Evolutionary conservation across 1,140 invertebrate genomes (phyloP).

Genomic region (Dinothrombium tinctorium): DNA sequence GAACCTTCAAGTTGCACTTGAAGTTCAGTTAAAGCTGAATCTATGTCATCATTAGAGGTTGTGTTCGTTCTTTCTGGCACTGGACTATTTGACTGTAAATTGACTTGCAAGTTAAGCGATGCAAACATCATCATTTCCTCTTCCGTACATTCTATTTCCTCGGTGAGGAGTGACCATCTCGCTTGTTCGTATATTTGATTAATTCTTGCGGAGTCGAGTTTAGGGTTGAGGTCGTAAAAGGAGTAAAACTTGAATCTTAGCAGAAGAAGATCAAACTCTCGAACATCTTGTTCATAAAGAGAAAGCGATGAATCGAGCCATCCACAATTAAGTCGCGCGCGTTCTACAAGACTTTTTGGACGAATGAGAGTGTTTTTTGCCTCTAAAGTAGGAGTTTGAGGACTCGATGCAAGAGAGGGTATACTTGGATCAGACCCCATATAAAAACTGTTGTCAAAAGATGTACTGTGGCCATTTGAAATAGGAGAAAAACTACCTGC

Average conservation of each 20-base stretch:
- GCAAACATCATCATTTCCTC: slow-evolving; percentile 98
- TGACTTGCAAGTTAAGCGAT: slow-evolving; percentile 85
- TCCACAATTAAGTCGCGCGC: slow-evolving; percentile 87
- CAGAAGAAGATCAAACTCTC: slow-evolving; percentile 65
- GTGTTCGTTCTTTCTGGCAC: slow-evolving; percentile 33
- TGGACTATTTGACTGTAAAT: slow-evolving; percentile 50
- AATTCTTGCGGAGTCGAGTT: slow-evolving; percentile 78
- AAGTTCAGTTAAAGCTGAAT: slow-evolving; percentile 70
- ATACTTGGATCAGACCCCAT: background rate
- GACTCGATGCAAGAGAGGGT: slow-evolving; percentile 41
- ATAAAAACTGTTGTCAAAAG: background rate
- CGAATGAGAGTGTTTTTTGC: slow-evolving; percentile 45
- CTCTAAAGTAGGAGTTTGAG: slow-evolving; percentile 43
- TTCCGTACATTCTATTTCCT: slow-evolving; percentile 95
- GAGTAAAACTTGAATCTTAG: slow-evolving; percentile 48
- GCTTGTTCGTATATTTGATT: slow-evolving; percentile 99
- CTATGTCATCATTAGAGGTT: slow-evolving; percentile 49
- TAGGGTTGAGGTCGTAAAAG: slow-evolving; percentile 76
- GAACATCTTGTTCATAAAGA: slow-evolving; percentile 92
- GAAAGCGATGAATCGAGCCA: slow-evolving; percentile 93
- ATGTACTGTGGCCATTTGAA: background rate
- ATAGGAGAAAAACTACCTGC: background rate
- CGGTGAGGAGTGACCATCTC: slow-evolving; percentile 87
- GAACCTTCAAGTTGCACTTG: slow-evolving; percentile 62
- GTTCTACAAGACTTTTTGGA: slow-evolving; percentile 76